phyloP scores from a whole-genome alignment of 92 coral and sea anemone species.

The Porites cylindrica region DNA sequence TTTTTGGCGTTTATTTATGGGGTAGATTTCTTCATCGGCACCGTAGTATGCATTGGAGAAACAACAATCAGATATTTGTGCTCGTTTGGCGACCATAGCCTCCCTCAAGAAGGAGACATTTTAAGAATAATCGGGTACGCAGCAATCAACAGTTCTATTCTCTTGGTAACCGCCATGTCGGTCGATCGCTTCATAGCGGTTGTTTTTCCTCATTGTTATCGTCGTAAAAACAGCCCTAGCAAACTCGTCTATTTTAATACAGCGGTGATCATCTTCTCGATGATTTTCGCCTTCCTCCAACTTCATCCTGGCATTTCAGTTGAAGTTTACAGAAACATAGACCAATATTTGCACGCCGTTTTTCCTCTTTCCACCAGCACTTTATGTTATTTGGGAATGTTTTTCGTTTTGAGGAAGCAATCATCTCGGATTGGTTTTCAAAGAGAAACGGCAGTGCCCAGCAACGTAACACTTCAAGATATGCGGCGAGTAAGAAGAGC shows the following conservation, averaged over 20 bases:
- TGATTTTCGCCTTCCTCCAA: neutral
- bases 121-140: neutral
- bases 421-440: neutral
- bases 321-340: neutral
- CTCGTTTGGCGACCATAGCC: neutral
- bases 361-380: neutral
- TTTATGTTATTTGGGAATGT: neutral
- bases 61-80: neutral
- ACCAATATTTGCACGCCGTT: neutral
- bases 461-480: neutral
- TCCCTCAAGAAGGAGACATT: neutral
- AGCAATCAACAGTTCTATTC: slow-evolving; percentile 14
- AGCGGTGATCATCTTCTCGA: neutral
- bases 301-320: neutral
- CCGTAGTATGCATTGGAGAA: neutral
- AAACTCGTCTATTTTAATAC: neutral
- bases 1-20: neutral
- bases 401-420: neutral
- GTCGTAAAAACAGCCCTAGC: neutral
- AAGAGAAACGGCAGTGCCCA: neutral
- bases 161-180: neutral
- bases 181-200: slow-evolving; percentile 16
- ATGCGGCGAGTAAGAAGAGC: neutral
- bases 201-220: slow-evolving; percentile 3
- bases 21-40: neutral